phyloP scores from a whole-genome alignment of 2,888 invertebrate species.

The Amorpha juglandis region DNA sequence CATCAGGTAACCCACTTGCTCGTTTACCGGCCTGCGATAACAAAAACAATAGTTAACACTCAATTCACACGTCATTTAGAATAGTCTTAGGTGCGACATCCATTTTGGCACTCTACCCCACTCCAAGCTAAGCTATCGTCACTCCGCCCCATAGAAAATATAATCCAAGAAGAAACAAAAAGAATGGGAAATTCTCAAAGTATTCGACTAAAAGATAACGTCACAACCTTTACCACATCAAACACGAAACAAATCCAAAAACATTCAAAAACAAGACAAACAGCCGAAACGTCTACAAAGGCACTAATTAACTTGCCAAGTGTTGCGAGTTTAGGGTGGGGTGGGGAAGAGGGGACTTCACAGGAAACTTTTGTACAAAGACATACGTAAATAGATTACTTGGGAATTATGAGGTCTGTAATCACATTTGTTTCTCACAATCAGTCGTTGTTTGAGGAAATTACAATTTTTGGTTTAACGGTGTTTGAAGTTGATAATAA shows the following conservation, averaged over 20 bases:
- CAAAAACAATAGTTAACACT: too few relatives aligned
- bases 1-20: too few relatives aligned
- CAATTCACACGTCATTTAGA: too few relatives aligned
- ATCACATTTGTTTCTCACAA: conserved; percentile 24
- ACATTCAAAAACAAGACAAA: conserved; percentile 25
- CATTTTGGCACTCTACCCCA: too few relatives aligned
- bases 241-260: conserved; percentile 19
- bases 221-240: not conserved
- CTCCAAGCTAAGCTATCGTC: too few relatives aligned
- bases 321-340: conserved; percentile 3
- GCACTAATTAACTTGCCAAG: conserved; percentile 33
- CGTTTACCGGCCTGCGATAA: too few relatives aligned
- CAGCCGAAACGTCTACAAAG: conserved; percentile 30
- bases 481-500: not conserved
- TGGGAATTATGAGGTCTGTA: conserved; percentile 19
- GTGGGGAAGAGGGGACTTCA: not conserved
- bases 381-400: conserved; percentile 23
- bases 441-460: conserved; percentile 14
- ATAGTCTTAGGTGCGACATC: too few relatives aligned
- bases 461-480: conserved; percentile 3
- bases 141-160: too few relatives aligned
- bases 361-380: conserved; percentile 23
- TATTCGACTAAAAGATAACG: not conserved
- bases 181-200: too few relatives aligned
- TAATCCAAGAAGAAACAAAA: too few relatives aligned